A percentile compares a stretch with the other conserved stretches of the same genome.
Conservation (phyloP, 2,113 vertebrate species). For the Hymenochirus boettgeri region DNA sequence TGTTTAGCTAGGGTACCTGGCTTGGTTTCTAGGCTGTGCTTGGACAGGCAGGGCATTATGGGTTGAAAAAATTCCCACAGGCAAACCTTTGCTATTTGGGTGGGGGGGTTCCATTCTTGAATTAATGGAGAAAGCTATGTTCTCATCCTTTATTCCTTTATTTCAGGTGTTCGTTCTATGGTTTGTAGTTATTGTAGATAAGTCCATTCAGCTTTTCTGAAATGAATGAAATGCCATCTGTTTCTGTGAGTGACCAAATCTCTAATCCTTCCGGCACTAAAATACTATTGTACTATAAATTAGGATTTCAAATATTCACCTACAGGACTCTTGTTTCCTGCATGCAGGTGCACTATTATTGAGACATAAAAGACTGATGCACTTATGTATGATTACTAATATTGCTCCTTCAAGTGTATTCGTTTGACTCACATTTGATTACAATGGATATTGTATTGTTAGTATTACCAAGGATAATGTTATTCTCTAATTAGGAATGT, state of each 20-base stretch:
- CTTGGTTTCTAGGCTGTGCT: too few relatives aligned
- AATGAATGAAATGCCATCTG: constrained; percentile 33
- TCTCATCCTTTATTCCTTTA: constrained; percentile 10
- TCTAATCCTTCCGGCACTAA: constrained; percentile 34
- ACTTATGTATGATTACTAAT: background rate
- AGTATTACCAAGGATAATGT: background rate
- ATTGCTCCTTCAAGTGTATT: background rate
- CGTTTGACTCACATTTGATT: too few relatives aligned
- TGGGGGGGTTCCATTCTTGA: background rate
- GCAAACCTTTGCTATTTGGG: too few relatives aligned
- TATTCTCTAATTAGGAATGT: background rate
- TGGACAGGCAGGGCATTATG: too few relatives aligned
- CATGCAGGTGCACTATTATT: background rate
- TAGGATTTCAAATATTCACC: constrained; percentile 9
- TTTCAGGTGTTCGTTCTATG: constrained; percentile 36
- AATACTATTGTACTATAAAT: constrained; percentile 28
- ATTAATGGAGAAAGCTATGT: constrained; percentile 1
- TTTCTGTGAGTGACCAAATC: constrained; percentile 14
- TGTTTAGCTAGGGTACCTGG: too few relatives aligned
- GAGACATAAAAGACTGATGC: background rate
- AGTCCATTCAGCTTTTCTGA: constrained; percentile 26
- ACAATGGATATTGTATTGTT: background rate
- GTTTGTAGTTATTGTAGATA: constrained; percentile 29
- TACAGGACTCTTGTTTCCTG: constrained; percentile 3
- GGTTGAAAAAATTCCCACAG: too few relatives aligned